Conservation (phyloP, 30 jellyfish, hydroid and myxozoan species). For the Hydra vulgaris region DNA sequence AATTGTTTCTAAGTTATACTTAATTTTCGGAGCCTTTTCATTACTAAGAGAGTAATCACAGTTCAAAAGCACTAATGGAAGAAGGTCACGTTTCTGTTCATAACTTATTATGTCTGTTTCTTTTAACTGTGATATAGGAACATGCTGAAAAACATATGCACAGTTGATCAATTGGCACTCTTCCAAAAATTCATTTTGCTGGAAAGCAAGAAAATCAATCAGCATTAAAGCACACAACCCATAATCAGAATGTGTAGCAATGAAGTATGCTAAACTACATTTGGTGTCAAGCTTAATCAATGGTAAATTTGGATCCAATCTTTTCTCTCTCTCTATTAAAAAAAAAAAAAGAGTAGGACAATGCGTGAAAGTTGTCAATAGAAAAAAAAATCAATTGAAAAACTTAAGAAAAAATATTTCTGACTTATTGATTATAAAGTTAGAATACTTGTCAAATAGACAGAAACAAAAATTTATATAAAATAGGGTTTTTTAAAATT, state of each 20-base stretch:
- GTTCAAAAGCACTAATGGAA: slow-evolving; percentile 50
- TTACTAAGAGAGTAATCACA: slow-evolving; percentile 53
- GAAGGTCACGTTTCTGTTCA: slow-evolving; percentile 35
- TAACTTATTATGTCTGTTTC: slow-evolving; percentile 6
- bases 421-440: too few relatives aligned
- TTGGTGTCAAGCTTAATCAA: background rate
- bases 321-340: background rate
- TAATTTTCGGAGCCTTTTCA: slow-evolving; percentile 44
- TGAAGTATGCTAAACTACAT: background rate
- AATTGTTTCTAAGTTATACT: slow-evolving; percentile 39
- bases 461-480: too few relatives aligned
- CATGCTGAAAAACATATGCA: background rate
- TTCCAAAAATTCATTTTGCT: slow-evolving; percentile 20
- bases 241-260: background rate
- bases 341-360: background rate
- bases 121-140: background rate
- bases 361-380: background rate
- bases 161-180: background rate
- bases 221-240: slow-evolving; percentile 1
- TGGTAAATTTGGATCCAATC: background rate
- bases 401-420: too few relatives aligned
- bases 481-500: too few relatives aligned
- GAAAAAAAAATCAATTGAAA: background rate
- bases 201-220: slow-evolving; percentile 12
- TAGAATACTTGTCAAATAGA: too few relatives aligned